These are phyloP conservation scores for Troides oblongomaculatus DNA, from an alignment of 2,888 invertebrate species.

Conservation along the genomic window DNA sequence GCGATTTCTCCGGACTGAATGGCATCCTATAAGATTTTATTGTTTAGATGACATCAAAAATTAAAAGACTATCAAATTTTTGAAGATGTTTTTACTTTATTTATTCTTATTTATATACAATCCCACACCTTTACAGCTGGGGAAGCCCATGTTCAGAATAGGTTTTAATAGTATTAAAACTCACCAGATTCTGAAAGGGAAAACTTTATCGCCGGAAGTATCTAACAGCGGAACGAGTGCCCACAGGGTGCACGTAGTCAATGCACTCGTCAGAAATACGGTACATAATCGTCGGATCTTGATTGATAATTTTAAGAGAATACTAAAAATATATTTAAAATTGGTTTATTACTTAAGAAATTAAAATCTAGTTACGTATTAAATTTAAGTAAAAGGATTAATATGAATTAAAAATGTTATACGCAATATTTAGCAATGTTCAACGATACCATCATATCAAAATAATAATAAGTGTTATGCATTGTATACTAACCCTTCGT, in stretches of 20 bases:
- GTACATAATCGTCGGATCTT: constrained; percentile 53
- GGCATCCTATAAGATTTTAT: constrained; percentile 62
- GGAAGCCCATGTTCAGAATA: too few species aligned
- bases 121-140: too few species aligned
- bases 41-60: not conserved
- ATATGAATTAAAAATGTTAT: too few species aligned
- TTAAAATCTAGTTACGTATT: too few species aligned
- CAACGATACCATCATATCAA: too few species aligned
- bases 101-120: too few species aligned
- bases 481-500: constrained; percentile 51
- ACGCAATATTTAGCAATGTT: too few species aligned
- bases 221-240: constrained; percentile 62
- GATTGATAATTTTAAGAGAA: constrained; percentile 45
- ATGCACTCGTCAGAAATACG: constrained; percentile 56
- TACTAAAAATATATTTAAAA: constrained; percentile 40
- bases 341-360: too few species aligned
- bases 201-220: constrained; percentile 47
- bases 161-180: constrained; percentile 22
- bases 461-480: too few species aligned
- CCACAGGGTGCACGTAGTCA: constrained; percentile 61
- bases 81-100: too few species aligned
- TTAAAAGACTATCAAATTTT: too few species aligned
- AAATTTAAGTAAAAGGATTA: too few species aligned
- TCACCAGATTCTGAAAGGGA: constrained; percentile 70
- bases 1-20: constrained; percentile 49